These are phyloP conservation scores for Capromys pilorides DNA, from an alignment of 2,797 vertebrate species.

Conservation along the genomic window DNA sequence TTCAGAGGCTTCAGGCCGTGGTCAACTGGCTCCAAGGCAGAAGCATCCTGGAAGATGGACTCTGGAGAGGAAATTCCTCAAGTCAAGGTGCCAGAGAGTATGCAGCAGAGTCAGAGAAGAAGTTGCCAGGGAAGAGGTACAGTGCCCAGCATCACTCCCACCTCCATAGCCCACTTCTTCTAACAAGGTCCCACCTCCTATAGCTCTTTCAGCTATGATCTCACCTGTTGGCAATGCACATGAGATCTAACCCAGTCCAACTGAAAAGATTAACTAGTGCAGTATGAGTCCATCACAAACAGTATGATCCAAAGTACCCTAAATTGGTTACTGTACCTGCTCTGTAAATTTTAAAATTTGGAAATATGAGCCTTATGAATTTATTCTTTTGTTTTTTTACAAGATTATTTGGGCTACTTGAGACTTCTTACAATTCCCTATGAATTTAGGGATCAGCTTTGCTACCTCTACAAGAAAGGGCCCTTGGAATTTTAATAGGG, in stretches of 20 bases:
- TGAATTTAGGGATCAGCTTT: slow-evolving; percentile 2
- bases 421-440: background rate
- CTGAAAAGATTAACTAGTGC: background rate
- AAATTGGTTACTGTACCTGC: background rate
- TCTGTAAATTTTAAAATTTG: slow-evolving; percentile 24
- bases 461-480: background rate
- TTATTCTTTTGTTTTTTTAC: background rate
- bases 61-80: background rate
- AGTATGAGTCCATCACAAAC: background rate
- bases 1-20: background rate
- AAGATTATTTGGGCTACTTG: background rate
- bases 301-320: background rate
- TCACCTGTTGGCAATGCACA: background rate
- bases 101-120: background rate
- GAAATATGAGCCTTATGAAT: background rate
- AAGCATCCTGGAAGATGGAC: background rate
- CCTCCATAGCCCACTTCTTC: background rate
- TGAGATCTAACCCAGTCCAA: background rate
- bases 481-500: background rate
- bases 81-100: background rate
- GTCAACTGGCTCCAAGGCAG: background rate
- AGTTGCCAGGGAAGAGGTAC: background rate
- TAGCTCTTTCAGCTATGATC: background rate
- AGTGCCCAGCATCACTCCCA: background rate
- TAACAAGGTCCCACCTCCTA: background rate